A percentile compares a stretch with the other conserved stretches of the same genome.
Conservation (phyloP, 2,797 vertebrate species). For the Manis crassicaudata region DNA sequence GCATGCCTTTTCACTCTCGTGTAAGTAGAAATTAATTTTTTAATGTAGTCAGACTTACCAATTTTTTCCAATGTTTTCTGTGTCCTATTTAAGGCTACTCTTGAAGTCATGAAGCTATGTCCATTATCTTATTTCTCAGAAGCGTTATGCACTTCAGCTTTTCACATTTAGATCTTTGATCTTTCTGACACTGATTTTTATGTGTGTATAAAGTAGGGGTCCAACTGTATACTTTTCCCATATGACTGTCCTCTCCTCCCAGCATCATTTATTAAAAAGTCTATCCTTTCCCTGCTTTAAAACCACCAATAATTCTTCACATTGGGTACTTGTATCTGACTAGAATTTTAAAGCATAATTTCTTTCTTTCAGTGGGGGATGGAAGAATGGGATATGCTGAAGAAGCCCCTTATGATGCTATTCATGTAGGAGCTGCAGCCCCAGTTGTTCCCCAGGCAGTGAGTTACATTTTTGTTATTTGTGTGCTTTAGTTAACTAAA, state of each 20-base stretch:
- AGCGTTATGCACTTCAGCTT: neutral
- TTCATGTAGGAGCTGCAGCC: conserved; percentile 98
- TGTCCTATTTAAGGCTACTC: neutral
- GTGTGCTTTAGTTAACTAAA: conserved; percentile 6
- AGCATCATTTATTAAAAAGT: conserved; percentile 5
- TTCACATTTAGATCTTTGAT: conserved; percentile 32
- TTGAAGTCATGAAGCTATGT: conserved; percentile 9
- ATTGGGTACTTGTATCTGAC: neutral
- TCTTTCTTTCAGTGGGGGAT: conserved; percentile 93
- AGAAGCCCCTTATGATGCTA: conserved; percentile 98
- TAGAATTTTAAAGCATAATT: neutral
- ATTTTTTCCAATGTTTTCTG: neutral
- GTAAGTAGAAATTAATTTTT: conserved; percentile 47
- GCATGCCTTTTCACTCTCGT: conserved; percentile 8
- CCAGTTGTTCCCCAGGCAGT: conserved; percentile 97
- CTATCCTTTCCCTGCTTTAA: neutral
- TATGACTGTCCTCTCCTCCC: neutral
- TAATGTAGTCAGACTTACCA: neutral
- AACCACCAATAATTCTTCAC: neutral
- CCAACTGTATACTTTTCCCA: neutral
- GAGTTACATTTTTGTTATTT: conserved; percentile 83
- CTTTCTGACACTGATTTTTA: neutral
- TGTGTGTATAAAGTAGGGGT: neutral
- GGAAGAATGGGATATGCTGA: conserved; percentile 93
- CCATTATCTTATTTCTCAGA: conserved; percentile 9